phyloP scores from a whole-genome alignment of 2,797 vertebrate genomes.

The Labeo calbasu region DNA sequence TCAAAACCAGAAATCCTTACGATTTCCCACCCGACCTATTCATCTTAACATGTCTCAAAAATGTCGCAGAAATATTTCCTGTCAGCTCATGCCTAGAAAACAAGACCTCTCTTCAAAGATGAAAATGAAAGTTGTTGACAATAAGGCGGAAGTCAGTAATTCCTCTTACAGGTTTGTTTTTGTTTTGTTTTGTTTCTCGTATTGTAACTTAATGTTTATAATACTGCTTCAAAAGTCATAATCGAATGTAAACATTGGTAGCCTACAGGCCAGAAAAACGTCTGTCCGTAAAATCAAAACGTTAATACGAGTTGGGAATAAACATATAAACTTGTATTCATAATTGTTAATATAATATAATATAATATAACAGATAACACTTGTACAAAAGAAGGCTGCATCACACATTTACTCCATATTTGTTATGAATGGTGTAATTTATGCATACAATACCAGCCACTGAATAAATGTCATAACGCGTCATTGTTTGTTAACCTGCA shows the following conservation, averaged over 20 bases:
- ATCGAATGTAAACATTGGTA: not conserved
- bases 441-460: not conserved
- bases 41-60: not conserved
- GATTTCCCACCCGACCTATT: not conserved
- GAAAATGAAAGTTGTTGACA: slow-evolving; percentile 52
- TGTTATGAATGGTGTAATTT: not conserved
- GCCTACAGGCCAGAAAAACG: not conserved
- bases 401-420: not conserved
- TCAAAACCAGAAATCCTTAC: not conserved
- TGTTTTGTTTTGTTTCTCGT: not conserved
- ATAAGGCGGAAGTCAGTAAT: slow-evolving; percentile 39
- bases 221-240: not conserved
- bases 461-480: not conserved
- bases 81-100: not conserved
- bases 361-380: not conserved
- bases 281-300: not conserved
- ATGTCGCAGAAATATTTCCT: not conserved
- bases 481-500: not conserved
- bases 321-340: not conserved
- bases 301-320: not conserved
- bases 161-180: not conserved
- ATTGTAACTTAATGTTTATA: not conserved
- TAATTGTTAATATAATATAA: too few species aligned
- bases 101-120: not conserved
- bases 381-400: not conserved